Evolutionary conservation across 2,888 invertebrate species (phyloP).

Genomic region (Ischnus inquisitorius): DNA sequence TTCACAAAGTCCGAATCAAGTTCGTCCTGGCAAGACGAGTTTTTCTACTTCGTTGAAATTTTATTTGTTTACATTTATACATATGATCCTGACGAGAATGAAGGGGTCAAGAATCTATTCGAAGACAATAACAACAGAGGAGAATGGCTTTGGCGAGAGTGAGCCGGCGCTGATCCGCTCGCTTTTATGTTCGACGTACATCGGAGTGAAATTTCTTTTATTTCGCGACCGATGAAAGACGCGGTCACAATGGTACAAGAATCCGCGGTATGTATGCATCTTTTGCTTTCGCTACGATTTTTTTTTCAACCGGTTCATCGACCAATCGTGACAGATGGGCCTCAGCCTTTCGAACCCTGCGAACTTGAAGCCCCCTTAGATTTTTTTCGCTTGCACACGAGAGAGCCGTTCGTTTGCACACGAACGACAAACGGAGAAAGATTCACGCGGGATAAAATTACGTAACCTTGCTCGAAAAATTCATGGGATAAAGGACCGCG

Average conservation of each 20-base stretch:
- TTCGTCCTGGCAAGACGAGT: constrained; percentile 35
- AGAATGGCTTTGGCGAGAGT: neutral
- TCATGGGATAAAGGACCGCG: constrained; percentile 72
- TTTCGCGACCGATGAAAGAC: neutral
- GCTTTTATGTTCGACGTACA: neutral
- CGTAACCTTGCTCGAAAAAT: constrained; percentile 78
- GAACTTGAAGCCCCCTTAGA: neutral
- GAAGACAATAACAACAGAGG: too few species aligned
- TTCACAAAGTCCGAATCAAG: constrained; percentile 67
- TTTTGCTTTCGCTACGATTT: constrained; percentile 7
- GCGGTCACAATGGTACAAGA: neutral
- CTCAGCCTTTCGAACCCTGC: neutral
- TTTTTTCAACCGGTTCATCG: neutral
- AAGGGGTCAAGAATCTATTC: neutral
- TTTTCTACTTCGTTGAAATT: constrained; percentile 23
- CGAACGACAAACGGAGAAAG: constrained; percentile 9
- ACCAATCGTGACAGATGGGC: constrained; percentile 7
- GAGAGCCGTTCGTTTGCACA: neutral
- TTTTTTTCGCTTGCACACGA: neutral
- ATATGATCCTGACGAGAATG: neutral
- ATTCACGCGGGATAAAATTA: constrained; percentile 70
- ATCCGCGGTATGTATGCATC: neutral
- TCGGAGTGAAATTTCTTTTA: too few species aligned
- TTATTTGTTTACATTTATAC: neutral
- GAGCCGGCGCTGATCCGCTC: neutral